phyloP scores from a whole-genome alignment of 2,113 vertebrate genomes.

The Ameiurus melas region DNA sequence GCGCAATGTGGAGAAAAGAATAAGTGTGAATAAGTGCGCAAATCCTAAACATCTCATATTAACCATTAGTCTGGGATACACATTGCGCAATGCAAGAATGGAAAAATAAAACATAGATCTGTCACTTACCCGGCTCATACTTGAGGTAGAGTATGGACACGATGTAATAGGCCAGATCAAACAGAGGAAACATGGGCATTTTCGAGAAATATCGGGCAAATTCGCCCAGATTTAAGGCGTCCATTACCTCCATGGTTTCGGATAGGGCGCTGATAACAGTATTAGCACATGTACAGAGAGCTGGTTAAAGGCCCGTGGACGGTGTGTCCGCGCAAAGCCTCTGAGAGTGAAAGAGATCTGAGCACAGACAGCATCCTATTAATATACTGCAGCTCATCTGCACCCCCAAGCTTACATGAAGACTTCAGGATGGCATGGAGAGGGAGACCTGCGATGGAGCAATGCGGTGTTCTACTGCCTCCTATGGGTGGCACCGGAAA shows the following conservation, averaged over 20 bases:
- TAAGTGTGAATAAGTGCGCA: background rate
- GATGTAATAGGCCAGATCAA: constrained; percentile 95
- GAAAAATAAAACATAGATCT: background rate
- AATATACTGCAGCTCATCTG: constrained; percentile 68
- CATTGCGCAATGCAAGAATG: no score
- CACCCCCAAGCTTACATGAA: constrained; percentile 26
- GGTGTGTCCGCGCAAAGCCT: constrained; percentile 62
- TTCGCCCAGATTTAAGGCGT: constrained; percentile 84
- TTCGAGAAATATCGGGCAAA: constrained; percentile 86
- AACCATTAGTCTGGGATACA: background rate
- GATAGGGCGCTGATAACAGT: constrained; percentile 9
- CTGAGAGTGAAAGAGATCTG: constrained; percentile 56
- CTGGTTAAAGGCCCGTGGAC: constrained; percentile 57
- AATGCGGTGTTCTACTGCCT: constrained; percentile 22
- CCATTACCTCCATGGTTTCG: constrained; percentile 83
- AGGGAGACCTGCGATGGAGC: background rate
- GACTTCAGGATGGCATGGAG: constrained; percentile 13
- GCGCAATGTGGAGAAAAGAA: background rate
- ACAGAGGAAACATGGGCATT: constrained; percentile 91
- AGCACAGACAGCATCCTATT: constrained; percentile 72
- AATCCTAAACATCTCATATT: background rate
- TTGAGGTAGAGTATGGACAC: constrained; percentile 97
- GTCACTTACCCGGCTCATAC: constrained; percentile 89
- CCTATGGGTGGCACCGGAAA: constrained; percentile 13
- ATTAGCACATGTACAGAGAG: constrained; percentile 39